Conservation (phyloP, 1,140 invertebrate species). For the Rhynchophorus ferrugineus region DNA sequence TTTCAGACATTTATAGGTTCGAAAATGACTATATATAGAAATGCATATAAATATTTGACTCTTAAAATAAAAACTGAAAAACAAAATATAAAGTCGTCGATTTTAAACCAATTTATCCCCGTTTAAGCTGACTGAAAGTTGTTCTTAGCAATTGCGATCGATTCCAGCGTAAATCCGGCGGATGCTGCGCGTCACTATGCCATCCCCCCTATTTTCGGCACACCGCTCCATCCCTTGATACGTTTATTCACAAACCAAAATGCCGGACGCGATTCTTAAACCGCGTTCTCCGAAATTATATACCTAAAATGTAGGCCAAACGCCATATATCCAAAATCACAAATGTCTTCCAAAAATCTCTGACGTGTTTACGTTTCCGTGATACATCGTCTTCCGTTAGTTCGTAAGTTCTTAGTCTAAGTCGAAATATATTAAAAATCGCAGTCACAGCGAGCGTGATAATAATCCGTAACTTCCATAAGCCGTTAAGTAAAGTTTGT, state of each 20-base stretch:
- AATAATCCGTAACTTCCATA: slow-evolving; percentile 21
- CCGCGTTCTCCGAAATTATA: neutral
- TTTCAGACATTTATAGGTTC: too few species aligned
- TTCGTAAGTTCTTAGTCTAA: slow-evolving; percentile 6
- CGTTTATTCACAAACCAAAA: slow-evolving; percentile 5
- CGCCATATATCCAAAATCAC: slow-evolving; percentile 35
- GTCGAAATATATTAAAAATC: slow-evolving; percentile 14
- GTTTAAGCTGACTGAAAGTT: slow-evolving; percentile 2
- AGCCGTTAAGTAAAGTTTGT: neutral
- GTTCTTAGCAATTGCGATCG: slow-evolving; percentile 11
- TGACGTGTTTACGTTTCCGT: slow-evolving; percentile 11
- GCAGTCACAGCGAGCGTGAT: slow-evolving; percentile 8
- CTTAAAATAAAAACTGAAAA: too few species aligned
- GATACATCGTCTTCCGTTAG: slow-evolving; percentile 34
- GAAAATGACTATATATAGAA: too few species aligned
- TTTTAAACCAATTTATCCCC: slow-evolving; percentile 7
- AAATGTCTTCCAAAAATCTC: slow-evolving; percentile 38
- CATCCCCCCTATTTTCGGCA: slow-evolving; percentile 1
- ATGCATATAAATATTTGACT: too few species aligned
- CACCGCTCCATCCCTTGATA: neutral
- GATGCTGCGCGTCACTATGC: slow-evolving; percentile 21
- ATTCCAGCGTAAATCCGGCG: slow-evolving; percentile 13
- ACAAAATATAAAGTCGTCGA: slow-evolving; percentile 36
- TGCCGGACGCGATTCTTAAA: slow-evolving; percentile 6
- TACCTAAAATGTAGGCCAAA: slow-evolving; percentile 9